Percentiles rank a stretch among this genome's conserved stretches.
Evolutionary conservation across 1,140 invertebrate species (phyloP).

Genomic region (Myzus persicae): DNA sequence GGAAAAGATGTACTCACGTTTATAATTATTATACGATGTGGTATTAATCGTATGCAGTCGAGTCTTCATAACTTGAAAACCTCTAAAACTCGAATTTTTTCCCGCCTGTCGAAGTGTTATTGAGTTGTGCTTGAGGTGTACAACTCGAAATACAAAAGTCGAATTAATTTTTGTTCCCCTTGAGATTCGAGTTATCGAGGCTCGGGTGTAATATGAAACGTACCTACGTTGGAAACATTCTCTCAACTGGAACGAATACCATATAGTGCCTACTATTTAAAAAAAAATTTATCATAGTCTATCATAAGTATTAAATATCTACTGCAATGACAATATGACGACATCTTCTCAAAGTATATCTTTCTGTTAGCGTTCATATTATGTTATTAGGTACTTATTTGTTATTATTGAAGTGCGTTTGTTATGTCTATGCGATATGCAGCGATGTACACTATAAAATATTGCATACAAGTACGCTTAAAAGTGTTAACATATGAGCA

Average conservation of each 20-base stretch:
- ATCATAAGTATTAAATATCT: background rate
- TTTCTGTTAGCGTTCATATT: background rate
- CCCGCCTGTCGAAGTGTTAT: too few species aligned
- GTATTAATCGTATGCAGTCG: background rate
- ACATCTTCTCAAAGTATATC: background rate
- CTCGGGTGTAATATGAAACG: background rate
- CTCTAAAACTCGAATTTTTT: too few species aligned
- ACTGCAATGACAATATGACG: background rate
- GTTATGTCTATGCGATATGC: background rate
- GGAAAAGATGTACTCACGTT: background rate
- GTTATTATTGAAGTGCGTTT: slow-evolving; percentile 9
- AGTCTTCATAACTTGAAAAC: too few species aligned
- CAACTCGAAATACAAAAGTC: too few species aligned
- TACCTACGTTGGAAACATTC: background rate
- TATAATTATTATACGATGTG: background rate
- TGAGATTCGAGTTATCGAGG: too few species aligned
- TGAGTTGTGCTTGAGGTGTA: too few species aligned
- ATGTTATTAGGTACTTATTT: background rate
- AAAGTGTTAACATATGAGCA: background rate
- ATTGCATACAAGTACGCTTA: background rate
- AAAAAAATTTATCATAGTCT: background rate
- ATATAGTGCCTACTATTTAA: background rate
- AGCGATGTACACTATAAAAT: background rate
- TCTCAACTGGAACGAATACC: background rate
- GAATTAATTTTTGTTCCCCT: too few species aligned